These are phyloP conservation scores for Dreissena polymorpha DNA, from an alignment of 1,140 invertebrate genomes.

Conservation along the genomic window DNA sequence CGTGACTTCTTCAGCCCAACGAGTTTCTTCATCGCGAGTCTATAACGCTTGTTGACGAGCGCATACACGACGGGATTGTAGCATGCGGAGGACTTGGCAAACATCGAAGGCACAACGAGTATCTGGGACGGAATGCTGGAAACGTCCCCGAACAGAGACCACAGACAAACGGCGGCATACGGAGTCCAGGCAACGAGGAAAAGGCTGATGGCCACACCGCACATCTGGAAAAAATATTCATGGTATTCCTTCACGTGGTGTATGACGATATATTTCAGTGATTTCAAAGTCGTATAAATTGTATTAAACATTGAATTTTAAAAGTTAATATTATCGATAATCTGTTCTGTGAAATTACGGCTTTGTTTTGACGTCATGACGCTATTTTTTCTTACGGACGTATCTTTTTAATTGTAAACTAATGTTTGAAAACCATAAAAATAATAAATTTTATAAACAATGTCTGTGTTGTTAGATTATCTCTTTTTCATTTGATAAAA, in stretches of 20 bases:
- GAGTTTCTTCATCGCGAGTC: slow-evolving; percentile 40
- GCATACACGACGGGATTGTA: slow-evolving; percentile 62
- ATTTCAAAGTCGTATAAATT: neutral
- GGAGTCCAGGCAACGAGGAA: slow-evolving; percentile 61
- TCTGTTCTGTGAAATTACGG: neutral
- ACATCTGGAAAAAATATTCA: slow-evolving; percentile 52
- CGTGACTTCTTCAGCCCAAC: slow-evolving; percentile 6
- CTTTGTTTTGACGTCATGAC: neutral
- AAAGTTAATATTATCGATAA: neutral
- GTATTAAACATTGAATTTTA: neutral
- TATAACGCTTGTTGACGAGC: slow-evolving; percentile 52
- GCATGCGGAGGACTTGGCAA: slow-evolving; percentile 57
- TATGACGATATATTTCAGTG: neutral
- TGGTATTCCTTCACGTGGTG: neutral
- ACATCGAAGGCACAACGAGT: slow-evolving; percentile 48
- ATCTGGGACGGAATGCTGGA: slow-evolving; percentile 31
- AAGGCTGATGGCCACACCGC: slow-evolving; percentile 41
- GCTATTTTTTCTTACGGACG: neutral
- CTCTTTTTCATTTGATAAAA: too few relatives aligned
- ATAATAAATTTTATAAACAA: too few relatives aligned
- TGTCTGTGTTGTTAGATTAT: too few relatives aligned
- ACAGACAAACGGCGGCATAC: slow-evolving; percentile 54
- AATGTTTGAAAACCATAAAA: too few relatives aligned
- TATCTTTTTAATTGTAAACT: neutral
- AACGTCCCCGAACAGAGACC: slow-evolving; percentile 30